These are phyloP conservation scores for Poeciliopsis presidionis DNA, from an alignment of 2,797 vertebrate genomes.

Conservation along the genomic window DNA sequence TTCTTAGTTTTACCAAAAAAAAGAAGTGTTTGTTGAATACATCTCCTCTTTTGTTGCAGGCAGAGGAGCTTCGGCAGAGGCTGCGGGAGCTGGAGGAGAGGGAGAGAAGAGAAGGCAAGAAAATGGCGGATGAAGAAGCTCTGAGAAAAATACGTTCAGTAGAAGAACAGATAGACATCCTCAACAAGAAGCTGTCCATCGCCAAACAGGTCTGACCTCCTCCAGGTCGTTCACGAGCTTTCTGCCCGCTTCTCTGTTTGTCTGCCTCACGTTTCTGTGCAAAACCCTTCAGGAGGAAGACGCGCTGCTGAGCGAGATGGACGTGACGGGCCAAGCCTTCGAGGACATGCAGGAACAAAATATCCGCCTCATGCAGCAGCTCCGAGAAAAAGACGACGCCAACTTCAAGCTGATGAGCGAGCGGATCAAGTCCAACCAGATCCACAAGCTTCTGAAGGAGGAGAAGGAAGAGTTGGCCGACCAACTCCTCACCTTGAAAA, in stretches of 20 bases:
- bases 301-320: slow-evolving; percentile 91
- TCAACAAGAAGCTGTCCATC: slow-evolving; percentile 96
- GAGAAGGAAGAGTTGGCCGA: slow-evolving; percentile 94
- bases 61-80: slow-evolving; percentile 92
- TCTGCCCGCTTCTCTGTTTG: accelerated
- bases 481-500: slow-evolving; percentile 92
- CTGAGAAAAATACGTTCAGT: slow-evolving; percentile 93
- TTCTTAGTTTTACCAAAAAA: neutral
- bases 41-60: slow-evolving; percentile 69
- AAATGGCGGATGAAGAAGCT: slow-evolving; percentile 97
- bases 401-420: slow-evolving; percentile 97
- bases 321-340: slow-evolving; percentile 92
- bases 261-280: slow-evolving; percentile 41
- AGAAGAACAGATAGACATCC: slow-evolving; percentile 95
- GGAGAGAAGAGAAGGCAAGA: slow-evolving; percentile 95
- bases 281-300: slow-evolving; percentile 83
- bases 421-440: slow-evolving; percentile 95
- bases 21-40: neutral
- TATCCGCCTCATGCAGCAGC: slow-evolving; percentile 91
- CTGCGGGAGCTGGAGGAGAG: slow-evolving; percentile 94
- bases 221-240: neutral
- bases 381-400: slow-evolving; percentile 93
- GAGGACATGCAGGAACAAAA: slow-evolving; percentile 98
- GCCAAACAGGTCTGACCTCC: slow-evolving; percentile 88
- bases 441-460: slow-evolving; percentile 92